Percentiles rank a stretch among this genome's conserved stretches.
Evolutionary conservation across 2,113 vertebrate genomes (phyloP).

Genomic region (Upupa epops): DNA sequence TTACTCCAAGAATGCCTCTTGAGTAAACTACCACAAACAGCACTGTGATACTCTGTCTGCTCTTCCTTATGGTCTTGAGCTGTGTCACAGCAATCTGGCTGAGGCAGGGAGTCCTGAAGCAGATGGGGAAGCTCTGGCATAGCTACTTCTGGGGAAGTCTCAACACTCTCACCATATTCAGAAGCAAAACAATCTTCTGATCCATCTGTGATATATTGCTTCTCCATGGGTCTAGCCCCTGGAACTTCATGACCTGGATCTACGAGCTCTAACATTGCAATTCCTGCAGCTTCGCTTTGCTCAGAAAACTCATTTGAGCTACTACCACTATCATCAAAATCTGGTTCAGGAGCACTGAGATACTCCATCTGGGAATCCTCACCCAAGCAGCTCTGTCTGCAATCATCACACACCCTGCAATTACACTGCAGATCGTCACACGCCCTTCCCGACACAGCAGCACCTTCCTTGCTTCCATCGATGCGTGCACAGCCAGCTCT

Average conservation of each 20-base stretch:
- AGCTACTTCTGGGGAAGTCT: not conserved
- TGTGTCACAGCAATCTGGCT: not conserved
- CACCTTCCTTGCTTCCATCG: not conserved
- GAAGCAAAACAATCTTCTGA: not conserved
- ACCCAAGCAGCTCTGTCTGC: not conserved
- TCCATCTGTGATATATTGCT: not conserved
- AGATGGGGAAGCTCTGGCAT: not conserved
- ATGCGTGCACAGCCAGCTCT: not conserved
- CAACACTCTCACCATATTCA: not conserved
- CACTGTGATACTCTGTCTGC: not conserved
- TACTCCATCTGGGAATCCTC: slow-evolving; percentile 69
- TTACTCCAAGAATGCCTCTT: not conserved
- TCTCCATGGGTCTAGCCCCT: not conserved
- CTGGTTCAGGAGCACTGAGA: slow-evolving; percentile 48
- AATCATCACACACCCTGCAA: not conserved
- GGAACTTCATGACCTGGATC: not conserved
- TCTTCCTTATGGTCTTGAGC: not conserved
- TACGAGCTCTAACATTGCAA: not conserved
- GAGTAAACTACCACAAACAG: not conserved
- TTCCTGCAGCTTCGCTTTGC: not conserved
- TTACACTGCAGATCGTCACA: not conserved
- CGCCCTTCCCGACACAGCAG: not conserved
- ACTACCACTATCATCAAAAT: not conserved
- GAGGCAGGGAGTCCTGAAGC: not conserved
- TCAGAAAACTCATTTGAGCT: not conserved